A percentile compares a stretch with the other conserved stretches of the same genome.
phyloP scores from a whole-genome alignment of 2,888 invertebrate species.

The Myopa tessellatipennis region DNA sequence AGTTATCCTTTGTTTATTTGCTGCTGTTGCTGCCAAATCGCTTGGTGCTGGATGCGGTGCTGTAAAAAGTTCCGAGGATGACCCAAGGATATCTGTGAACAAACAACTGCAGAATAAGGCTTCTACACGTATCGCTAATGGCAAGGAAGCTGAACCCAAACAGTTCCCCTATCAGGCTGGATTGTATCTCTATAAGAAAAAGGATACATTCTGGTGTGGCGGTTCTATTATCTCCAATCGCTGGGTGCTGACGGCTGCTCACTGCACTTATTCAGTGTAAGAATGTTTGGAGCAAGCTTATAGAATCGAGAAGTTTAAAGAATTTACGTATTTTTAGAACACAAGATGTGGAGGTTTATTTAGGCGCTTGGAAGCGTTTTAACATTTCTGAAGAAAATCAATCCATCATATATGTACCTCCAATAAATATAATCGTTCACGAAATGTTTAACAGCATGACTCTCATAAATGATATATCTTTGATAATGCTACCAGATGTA shows the following conservation, averaged over 20 bases:
- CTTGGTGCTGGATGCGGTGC: too few relatives aligned
- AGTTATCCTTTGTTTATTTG: too few relatives aligned
- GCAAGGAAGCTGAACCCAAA: background rate
- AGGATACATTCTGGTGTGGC: slow-evolving; percentile 53
- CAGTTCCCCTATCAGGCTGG: slow-evolving; percentile 1
- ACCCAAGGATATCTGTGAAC: too few relatives aligned
- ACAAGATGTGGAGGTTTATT: too few relatives aligned
- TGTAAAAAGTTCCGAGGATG: too few relatives aligned
- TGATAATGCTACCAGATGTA: slow-evolving; percentile 57
- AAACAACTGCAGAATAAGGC: too few relatives aligned
- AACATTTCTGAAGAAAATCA: slow-evolving; percentile 56
- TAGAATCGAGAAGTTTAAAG: slow-evolving; percentile 50
- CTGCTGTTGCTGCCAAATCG: too few relatives aligned
- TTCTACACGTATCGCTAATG: background rate
- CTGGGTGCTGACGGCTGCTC: slow-evolving; percentile 56
- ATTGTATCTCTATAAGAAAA: background rate
- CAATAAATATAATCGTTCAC: slow-evolving; percentile 52
- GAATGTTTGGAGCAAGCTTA: slow-evolving; percentile 43
- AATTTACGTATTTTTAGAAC: too few relatives aligned
- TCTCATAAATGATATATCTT: background rate
- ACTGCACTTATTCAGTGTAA: slow-evolving; percentile 49
- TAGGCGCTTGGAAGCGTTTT: slow-evolving; percentile 43
- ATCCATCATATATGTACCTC: slow-evolving; percentile 51
- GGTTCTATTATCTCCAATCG: slow-evolving; percentile 53
- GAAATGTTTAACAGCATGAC: slow-evolving; percentile 47